phyloP scores from a whole-genome alignment of 1,140 invertebrate species.

The Glossosoma conforme region DNA sequence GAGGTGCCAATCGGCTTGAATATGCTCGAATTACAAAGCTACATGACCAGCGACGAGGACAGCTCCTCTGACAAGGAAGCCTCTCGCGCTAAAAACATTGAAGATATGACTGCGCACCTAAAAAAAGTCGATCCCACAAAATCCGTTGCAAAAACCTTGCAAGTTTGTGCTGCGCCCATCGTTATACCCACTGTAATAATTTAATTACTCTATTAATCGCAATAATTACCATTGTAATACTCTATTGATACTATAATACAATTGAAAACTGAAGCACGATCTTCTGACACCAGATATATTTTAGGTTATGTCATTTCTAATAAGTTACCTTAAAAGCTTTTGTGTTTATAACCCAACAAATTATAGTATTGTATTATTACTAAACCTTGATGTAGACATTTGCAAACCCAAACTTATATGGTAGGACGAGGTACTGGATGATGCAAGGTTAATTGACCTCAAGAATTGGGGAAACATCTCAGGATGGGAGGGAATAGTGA shows the following conservation, averaged over 20 bases:
- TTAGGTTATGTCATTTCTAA: constrained; percentile 26
- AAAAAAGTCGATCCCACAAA: constrained; percentile 49
- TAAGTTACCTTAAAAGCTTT: constrained; percentile 40
- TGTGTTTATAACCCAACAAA: constrained; percentile 29
- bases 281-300: not conserved
- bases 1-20: no score
- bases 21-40: constrained; percentile 61
- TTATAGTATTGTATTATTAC: not conserved
- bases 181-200: constrained; percentile 69
- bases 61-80: constrained; percentile 40
- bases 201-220: constrained; percentile 4
- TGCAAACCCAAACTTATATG: no score
- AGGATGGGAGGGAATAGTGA: no score
- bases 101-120: constrained; percentile 49
- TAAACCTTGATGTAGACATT: no score
- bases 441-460: no score
- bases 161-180: constrained; percentile 72
- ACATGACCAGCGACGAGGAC: constrained; percentile 60
- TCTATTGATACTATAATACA: no score
- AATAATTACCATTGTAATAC: not conserved
- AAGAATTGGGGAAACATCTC: no score
- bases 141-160: constrained; percentile 52
- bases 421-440: no score
- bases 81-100: constrained; percentile 37
- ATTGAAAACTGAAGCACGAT: no score